Base-by-base conservation (phyloP, 2,888 invertebrate genomes). In the Nomada ferruginata region DNA sequence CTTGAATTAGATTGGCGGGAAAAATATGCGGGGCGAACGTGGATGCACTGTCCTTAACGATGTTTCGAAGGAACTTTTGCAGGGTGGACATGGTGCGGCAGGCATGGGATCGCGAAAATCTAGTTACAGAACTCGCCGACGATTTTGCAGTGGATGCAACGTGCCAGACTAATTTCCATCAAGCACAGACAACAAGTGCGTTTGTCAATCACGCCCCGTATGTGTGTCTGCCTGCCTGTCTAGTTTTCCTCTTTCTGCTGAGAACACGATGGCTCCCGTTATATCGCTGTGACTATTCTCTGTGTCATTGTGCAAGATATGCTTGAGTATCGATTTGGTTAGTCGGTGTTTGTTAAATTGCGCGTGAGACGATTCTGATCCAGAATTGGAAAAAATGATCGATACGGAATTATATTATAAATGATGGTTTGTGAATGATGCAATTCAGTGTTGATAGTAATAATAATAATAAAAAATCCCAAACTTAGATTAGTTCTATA, bases 41-140 rank as follows among this genome's bases (percentile, higher is more conserved):
- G 66, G 65, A 85, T 47, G 76, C 71, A 76, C 76, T 73, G 85
- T 85, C 64, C 74, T 73, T 85, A 80, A 83, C 75, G 83, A 85
- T 65, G 78, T 79, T 85, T 76, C 68, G 61, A 60, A 20, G 63
- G 42, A 85, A 86, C 77, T 86, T 83, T 55, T 69, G 29, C 59
- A 15, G 29, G 60, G 53, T 60, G 70, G 69, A 52, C 59, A 26
- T 18, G 65, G 36, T 36, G 36, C 36, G 36, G 36, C 70, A 53
- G 82, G 70, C 82, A 72, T 29, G 74, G 76, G 68, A 79, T 82
- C 75, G 79, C 57, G 77, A 50, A 82, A 86, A 86, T 83, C 87
- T 83, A 83, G 73, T 87, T 82, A 79, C 66, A 60, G 71, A 85
- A 85, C 74, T 78, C 79, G 77, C 52, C 66, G 63, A 50, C 66